These are phyloP conservation scores for Branchellion lobata DNA, from an alignment of 2,888 invertebrate genomes.

Conservation along the genomic window DNA sequence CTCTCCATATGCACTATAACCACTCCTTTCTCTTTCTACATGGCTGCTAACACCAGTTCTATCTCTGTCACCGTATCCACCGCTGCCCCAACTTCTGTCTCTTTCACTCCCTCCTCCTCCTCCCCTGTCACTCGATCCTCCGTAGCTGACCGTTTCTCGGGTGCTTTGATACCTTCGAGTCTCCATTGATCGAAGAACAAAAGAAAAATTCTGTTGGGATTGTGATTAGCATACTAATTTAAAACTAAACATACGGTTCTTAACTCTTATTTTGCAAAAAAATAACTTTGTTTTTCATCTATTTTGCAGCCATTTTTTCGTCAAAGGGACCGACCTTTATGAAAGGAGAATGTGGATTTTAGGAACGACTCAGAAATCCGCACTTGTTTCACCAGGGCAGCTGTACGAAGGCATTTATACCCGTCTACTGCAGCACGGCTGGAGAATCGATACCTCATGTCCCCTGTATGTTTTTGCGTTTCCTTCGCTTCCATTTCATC, in stretches of 20 bases:
- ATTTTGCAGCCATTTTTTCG: no score
- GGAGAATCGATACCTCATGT: background rate
- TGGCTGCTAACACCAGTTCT: background rate
- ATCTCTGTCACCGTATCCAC: slow-evolving; percentile 18
- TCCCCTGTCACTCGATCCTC: background rate
- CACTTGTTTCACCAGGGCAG: background rate
- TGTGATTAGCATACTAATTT: no score
- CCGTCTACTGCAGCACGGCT: background rate
- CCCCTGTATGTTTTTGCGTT: background rate
- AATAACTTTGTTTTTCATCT: no score
- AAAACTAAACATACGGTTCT: no score
- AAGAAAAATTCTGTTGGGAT: background rate
- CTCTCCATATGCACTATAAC: slow-evolving; percentile 17
- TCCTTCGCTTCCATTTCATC: background rate
- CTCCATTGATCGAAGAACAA: slow-evolving; percentile 7
- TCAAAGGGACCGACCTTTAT: background rate
- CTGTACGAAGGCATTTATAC: background rate
- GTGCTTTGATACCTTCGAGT: slow-evolving; percentile 26
- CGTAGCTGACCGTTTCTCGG: background rate
- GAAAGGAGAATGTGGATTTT: background rate
- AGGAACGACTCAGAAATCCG: background rate
- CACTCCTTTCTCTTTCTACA: background rate
- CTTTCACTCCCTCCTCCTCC: background rate
- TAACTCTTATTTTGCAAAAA: no score
- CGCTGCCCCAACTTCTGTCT: background rate